A percentile compares a stretch with the other conserved stretches of the same genome.
These are phyloP conservation scores for Antedon mediterranea DNA, from an alignment of 53 echinoderm and acorn worm species.

Conservation along the genomic window DNA sequence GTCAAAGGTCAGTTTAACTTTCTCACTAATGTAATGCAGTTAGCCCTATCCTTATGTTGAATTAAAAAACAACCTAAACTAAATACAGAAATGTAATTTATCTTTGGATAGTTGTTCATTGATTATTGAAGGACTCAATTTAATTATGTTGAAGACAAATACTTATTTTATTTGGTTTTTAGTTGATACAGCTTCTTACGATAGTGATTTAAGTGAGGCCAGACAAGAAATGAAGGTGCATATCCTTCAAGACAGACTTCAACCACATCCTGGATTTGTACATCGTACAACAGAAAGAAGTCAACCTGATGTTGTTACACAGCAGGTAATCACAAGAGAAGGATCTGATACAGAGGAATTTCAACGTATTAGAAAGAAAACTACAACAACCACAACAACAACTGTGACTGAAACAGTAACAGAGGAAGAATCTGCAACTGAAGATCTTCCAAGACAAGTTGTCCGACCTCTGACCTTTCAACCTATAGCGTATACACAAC, in stretches of 20 bases:
- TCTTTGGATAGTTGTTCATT: too few relatives aligned
- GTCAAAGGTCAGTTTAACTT: constrained; percentile 47
- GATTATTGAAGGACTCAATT: too few relatives aligned
- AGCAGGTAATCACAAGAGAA: constrained; percentile 12
- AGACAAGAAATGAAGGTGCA: constrained; percentile 37
- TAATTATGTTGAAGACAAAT: too few relatives aligned
- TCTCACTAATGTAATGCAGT: too few relatives aligned
- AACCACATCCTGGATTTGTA: constrained; percentile 3
- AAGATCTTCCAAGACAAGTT: not conserved
- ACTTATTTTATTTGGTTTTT: too few relatives aligned
- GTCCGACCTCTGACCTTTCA: not conserved
- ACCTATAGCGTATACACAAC: not conserved
- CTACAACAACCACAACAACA: constrained; percentile 53
- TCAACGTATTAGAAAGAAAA: constrained; percentile 41
- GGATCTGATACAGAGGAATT: constrained; percentile 32
- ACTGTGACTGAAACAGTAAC: constrained; percentile 66
- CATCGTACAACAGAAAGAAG: constrained; percentile 22
- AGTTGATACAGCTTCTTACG: constrained; percentile 22
- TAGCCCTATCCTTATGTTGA: too few relatives aligned
- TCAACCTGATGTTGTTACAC: constrained; percentile 1
- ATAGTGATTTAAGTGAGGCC: constrained; percentile 47
- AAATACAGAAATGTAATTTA: too few relatives aligned
- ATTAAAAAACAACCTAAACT: too few relatives aligned
- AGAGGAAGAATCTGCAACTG: constrained; percentile 39
- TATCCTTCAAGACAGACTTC: constrained; percentile 7